Conservation (phyloP, 2,113 vertebrate species). For the Macrotis lagotis region DNA sequence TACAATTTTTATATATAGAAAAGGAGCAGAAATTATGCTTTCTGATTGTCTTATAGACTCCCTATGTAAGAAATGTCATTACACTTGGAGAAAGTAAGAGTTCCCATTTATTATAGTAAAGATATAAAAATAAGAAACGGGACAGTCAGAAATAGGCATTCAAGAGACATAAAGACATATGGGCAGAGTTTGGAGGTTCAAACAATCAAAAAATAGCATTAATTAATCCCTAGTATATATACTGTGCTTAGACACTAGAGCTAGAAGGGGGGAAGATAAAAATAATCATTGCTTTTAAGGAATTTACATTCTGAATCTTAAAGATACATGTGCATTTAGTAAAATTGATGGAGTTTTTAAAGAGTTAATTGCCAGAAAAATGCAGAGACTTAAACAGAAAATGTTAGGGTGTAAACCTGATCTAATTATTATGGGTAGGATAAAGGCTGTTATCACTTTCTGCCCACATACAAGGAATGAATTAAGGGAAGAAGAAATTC, state of each 20-base stretch:
- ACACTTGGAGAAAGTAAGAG: accelerated
- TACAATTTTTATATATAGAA: accelerated
- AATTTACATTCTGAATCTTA: not conserved
- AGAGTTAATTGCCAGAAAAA: not conserved
- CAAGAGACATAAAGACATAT: not conserved
- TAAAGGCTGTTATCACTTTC: not conserved
- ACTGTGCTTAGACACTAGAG: not conserved
- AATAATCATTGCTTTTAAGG: too few species aligned
- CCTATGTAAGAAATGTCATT: accelerated
- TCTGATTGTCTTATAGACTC: accelerated
- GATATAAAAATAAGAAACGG: not conserved
- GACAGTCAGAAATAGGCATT: accelerated
- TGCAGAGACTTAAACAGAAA: not conserved
- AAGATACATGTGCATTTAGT: accelerated
- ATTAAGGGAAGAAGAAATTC: not conserved
- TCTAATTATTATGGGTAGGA: not conserved
- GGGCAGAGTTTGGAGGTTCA: accelerated
- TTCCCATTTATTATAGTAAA: not conserved
- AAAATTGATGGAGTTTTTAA: not conserved
- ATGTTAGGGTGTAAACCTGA: not conserved
- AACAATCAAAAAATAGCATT: not conserved
- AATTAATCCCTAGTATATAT: not conserved
- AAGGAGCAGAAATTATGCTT: accelerated
- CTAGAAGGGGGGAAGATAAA: not conserved
- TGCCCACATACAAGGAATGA: not conserved